phyloP scores from a whole-genome alignment of 1,140 invertebrate species.

The Eriocheir sinensis region DNA sequence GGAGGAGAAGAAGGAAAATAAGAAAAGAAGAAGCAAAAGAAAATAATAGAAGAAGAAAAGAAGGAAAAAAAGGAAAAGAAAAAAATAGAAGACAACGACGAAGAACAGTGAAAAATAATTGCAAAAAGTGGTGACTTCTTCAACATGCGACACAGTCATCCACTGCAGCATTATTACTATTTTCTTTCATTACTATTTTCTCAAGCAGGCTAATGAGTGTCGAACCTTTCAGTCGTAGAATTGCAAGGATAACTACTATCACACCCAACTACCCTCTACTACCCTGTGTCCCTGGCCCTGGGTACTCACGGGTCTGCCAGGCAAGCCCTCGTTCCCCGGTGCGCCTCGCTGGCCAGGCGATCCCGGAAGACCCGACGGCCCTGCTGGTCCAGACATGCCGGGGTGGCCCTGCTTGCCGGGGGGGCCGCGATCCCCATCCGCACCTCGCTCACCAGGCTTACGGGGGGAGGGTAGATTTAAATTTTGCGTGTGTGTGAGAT shows the following conservation, averaged over 20 bases:
- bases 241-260: background rate
- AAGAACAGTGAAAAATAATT: no score
- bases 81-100: no score
- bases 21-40: no score
- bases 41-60: no score
- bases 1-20: conserved; percentile 23
- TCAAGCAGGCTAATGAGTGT: no score
- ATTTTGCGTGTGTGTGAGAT: background rate
- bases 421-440: conserved; percentile 77
- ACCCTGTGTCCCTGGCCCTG: background rate
- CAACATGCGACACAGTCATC: no score
- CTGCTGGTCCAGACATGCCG: conserved; percentile 76
- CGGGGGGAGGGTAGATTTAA: background rate
- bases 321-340: conserved; percentile 76
- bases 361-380: conserved; percentile 79
- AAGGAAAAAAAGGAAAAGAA: no score
- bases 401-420: conserved; percentile 77
- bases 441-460: conserved; percentile 79
- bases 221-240: no score
- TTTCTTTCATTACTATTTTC: no score
- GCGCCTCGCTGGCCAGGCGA: conserved; percentile 76
- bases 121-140: no score
- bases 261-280: background rate
- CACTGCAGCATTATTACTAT: no score
- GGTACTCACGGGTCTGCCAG: conserved; percentile 76